These are phyloP conservation scores for Ceratina japonica DNA, from an alignment of 1,140 invertebrate genomes.

Conservation along the genomic window DNA sequence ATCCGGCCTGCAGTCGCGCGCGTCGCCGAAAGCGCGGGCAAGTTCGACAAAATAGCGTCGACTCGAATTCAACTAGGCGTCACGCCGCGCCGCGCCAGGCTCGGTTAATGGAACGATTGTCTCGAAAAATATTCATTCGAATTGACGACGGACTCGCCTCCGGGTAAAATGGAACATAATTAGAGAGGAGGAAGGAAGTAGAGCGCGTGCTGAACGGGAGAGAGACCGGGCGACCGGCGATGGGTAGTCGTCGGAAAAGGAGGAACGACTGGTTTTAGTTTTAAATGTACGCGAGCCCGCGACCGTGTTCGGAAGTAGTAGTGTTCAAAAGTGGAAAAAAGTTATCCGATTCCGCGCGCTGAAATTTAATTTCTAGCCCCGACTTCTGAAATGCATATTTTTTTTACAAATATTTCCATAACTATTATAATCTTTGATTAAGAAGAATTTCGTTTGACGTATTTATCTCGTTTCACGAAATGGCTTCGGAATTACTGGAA, in stretches of 20 bases:
- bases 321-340: neutral
- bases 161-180: slow-evolving; percentile 25
- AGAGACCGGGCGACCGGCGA: neutral
- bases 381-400: neutral
- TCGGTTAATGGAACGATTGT: slow-evolving; percentile 50
- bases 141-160: slow-evolving; percentile 12
- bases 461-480: too few species aligned
- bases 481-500: too few species aligned
- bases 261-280: too few species aligned
- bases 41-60: slow-evolving; percentile 39
- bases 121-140: slow-evolving; percentile 48
- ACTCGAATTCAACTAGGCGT: slow-evolving; percentile 41
- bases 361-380: neutral
- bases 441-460: too few species aligned
- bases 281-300: too few species aligned
- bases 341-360: neutral
- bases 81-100: slow-evolving; percentile 4
- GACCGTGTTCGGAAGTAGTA: too few species aligned
- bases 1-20: slow-evolving; percentile 28
- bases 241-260: too few species aligned
- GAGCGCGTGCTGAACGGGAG: neutral
- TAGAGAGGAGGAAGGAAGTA: slow-evolving; percentile 14
- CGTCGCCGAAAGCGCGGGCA: slow-evolving; percentile 31
- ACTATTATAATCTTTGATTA: too few species aligned
- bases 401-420: too few species aligned